Evolutionary conservation across 2,797 vertebrate genomes (phyloP).

Genomic region (Fringilla coelebs): DNA sequence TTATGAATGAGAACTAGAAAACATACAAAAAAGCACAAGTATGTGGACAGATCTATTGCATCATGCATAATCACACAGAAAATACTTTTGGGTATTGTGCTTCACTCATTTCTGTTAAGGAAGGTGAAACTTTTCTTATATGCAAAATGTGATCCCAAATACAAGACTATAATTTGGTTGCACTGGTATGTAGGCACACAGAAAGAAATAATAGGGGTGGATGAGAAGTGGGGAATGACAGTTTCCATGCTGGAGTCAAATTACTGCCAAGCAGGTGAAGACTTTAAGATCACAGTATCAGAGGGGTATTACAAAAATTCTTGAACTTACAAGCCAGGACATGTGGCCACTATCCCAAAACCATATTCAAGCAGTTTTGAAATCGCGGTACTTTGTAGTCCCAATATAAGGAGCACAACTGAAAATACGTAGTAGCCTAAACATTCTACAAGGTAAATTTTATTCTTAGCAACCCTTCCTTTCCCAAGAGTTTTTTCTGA

Average conservation of each 20-base stretch:
- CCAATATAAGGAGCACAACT: background rate
- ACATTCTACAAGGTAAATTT: background rate
- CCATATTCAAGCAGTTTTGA: background rate
- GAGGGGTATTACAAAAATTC: background rate
- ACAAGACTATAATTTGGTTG: background rate
- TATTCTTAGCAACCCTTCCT: background rate
- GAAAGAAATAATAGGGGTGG: background rate
- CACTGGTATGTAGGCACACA: background rate
- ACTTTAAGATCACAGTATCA: background rate
- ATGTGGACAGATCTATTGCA: background rate
- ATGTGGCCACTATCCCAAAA: background rate
- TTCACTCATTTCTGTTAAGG: background rate
- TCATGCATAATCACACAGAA: background rate
- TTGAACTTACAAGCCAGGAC: background rate
- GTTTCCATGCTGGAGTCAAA: background rate
- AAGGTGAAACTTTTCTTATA: background rate
- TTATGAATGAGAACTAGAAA: slow-evolving; percentile 48
- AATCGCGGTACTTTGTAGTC: background rate
- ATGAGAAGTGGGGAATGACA: background rate
- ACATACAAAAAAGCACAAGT: background rate
- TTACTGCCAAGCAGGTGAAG: background rate
- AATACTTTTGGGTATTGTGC: background rate
- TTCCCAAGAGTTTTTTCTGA: background rate
- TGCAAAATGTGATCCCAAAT: background rate
- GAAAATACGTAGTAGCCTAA: background rate